Base-by-base conservation (phyloP, 1,140 invertebrate species). In the Temnothorax curvispinosus region DNA sequence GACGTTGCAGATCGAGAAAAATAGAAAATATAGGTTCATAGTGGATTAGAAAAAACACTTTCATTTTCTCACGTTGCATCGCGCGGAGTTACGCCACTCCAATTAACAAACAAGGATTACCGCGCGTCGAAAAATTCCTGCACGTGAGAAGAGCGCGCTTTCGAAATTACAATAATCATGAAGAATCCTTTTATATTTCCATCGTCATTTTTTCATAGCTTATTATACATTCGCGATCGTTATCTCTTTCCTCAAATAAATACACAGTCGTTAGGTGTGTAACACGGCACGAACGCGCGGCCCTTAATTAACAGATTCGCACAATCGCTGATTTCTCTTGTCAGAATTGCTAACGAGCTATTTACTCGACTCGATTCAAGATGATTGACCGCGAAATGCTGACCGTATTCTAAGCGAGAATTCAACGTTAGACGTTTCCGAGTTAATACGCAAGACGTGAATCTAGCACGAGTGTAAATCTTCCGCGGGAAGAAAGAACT, bases 401-500 rank as follows among this genome's bases (percentile, higher is more conserved):
- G 74, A 62, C 50, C 50, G 32, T 52, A 54, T 15, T 7, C 71
- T 7, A 9, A 13, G 27, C 50, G 9, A 3, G 32, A 74, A 50
- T 69, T 7, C 67, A 27, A 18, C 21, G 21, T 47, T 72, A 38
- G 32, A 38, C 11, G 15, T 7, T 11, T n/a, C n/a, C 65, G 18
- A 47, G 13, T 50, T 69, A 69, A 69, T 50, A 32, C 65, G n/a
- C n/a, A 15, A 27, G 38, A 47, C 8, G 75, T 15, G 15, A 32
- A 50, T 54, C 50, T 18, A 64, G 64, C 32, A 35, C 81, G 87
- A 72, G 82, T 75, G 87, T 91, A 88, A 92, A 91, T 92, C 69
- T 81, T 82, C 35, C 58, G 27, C 88, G 56, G 64, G 64, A 89
- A 84, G 82, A 87, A 90, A 91, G 89, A 91, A 82, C 92, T 94